A percentile compares a stretch with the other conserved stretches of the same genome.
These are phyloP conservation scores for Sphenopsis melanotis DNA, from an alignment of 2,797 vertebrate genomes.

Conservation along the genomic window DNA sequence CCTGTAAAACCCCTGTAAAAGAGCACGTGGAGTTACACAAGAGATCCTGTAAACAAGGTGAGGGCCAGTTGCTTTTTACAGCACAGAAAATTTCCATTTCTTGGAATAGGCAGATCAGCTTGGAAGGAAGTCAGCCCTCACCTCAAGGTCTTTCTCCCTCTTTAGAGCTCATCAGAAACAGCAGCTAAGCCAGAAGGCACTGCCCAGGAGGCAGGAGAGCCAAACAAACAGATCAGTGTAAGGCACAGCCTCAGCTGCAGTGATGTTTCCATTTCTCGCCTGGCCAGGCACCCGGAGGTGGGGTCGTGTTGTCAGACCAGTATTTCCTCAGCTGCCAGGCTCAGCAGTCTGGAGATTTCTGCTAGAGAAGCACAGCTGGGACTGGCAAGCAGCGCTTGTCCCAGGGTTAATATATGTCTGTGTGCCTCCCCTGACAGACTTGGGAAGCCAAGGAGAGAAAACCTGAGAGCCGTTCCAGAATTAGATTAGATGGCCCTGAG, in stretches of 20 bases:
- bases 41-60: slow-evolving; percentile 37
- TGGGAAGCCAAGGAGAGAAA: slow-evolving; percentile 14
- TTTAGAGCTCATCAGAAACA: neutral
- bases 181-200: neutral
- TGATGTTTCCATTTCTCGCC: neutral
- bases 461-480: slow-evolving; percentile 5
- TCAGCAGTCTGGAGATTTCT: slow-evolving; percentile 27
- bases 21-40: neutral
- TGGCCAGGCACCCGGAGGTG: neutral
- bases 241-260: neutral
- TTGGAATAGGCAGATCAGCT: slow-evolving; percentile 37
- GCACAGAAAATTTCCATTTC: slow-evolving; percentile 47
- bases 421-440: neutral
- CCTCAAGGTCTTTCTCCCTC: slow-evolving; percentile 36
- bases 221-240: slow-evolving; percentile 7
- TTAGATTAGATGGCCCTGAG: neutral
- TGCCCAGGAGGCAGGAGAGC: neutral
- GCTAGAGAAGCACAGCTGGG: slow-evolving; percentile 35
- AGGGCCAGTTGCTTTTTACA: slow-evolving; percentile 34
- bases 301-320: neutral
- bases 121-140: slow-evolving; percentile 41
- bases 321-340: slow-evolving; percentile 27
- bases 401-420: neutral
- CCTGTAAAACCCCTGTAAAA: neutral
- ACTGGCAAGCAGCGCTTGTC: slow-evolving; percentile 23